Base-by-base conservation (phyloP, 2,888 invertebrate species). In the Drosophila antonietae region DNA sequence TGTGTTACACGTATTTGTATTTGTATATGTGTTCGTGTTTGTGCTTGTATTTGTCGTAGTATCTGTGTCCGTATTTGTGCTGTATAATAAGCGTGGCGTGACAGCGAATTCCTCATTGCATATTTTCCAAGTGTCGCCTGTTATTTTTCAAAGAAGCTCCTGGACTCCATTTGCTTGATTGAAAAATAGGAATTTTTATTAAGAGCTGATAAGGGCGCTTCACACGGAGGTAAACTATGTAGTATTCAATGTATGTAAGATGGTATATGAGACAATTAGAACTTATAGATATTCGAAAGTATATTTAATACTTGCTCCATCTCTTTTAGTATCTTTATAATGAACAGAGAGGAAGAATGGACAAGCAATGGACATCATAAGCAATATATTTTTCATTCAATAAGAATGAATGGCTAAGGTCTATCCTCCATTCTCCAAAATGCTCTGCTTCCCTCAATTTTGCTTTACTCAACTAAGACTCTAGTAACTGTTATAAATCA, bases 11-110 rank as follows among this genome's bases (percentile, higher is more conserved):
- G 39, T 52, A 18, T 53, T 41, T 58, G 20, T 56, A 53, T 53
- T 53, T 62, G 61, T 56, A n/a, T 53, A 57, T 44, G 46, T 60
- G 37, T 59, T 58, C 51, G 43, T 60, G 47, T 53, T 58, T 31
- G 56, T 66, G 18, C 59, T 58, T 31, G 56, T 66, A 28, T 61
- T 57, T 6, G 20, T 5, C 3, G 14, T 9, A 56, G 49, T 51
- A 52, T 39, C 57, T 61, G 64, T 55, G 62, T 52, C 28, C 55
- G 57, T 76, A 63, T 80, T 71, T 73, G 41, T 57, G 55, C 52
- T 46, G 73, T 75, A 76, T 81, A 78, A 81, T 81, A 69, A 83
- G 68, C 39, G 67, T 28, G 47, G 59, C 71, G 61, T 68, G 68
- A 86, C 60, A 55, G 14, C 33, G 44, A 65, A 79, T 49, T 56